Percentiles rank a stretch among this genome's conserved stretches.
These are phyloP conservation scores for Sinella curviseta DNA, from an alignment of 1,140 invertebrate genomes.

Conservation along the genomic window DNA sequence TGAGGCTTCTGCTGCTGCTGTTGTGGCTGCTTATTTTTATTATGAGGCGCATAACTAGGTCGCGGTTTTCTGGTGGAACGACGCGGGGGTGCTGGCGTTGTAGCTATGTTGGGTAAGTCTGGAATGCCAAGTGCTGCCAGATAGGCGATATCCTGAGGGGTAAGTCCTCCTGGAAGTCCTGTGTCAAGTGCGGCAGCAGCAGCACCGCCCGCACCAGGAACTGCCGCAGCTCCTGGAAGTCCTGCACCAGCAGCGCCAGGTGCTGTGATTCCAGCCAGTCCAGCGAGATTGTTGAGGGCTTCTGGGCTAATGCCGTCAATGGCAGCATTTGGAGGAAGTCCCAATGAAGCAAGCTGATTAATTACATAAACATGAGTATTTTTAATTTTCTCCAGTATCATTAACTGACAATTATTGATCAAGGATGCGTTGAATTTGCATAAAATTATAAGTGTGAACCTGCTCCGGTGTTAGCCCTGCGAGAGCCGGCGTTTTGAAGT, in stretches of 20 bases:
- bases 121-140: neutral
- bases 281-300: neutral
- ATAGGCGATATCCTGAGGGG: neutral
- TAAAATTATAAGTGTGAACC: neutral
- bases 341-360: neutral
- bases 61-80: neutral
- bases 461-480: slow-evolving; percentile 12
- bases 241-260: neutral
- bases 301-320: neutral
- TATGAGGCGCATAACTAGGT: neutral
- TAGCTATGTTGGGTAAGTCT: neutral
- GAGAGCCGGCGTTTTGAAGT: neutral
- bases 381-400: too few species aligned
- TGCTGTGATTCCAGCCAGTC: neutral
- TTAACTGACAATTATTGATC: neutral
- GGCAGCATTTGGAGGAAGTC: neutral
- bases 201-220: neutral
- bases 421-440: neutral
- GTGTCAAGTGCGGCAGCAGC: neutral
- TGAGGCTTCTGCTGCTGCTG: neutral
- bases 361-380: neutral
- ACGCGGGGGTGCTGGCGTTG: neutral
- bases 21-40: slow-evolving; percentile 3
- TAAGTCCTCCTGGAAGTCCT: neutral
- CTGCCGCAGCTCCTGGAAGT: neutral